These are phyloP conservation scores for Ooceraea biroi DNA, from an alignment of 1,140 invertebrate species.

Conservation along the genomic window DNA sequence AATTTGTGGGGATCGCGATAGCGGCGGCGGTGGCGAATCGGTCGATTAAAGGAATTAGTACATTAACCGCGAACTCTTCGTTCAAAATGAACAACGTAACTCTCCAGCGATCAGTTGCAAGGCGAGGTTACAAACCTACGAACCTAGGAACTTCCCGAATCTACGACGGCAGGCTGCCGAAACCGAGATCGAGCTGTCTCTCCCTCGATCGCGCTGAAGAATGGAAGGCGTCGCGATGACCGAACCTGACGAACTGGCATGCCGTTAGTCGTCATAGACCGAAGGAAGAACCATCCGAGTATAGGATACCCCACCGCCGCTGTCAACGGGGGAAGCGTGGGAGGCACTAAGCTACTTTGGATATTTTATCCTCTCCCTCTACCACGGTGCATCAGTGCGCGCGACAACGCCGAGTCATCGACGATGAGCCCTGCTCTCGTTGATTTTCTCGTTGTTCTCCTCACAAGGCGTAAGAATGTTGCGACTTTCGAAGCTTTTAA, in stretches of 20 bases:
- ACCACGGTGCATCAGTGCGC: conserved; percentile 21
- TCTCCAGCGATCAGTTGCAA: no score
- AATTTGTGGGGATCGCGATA: conserved; percentile 14
- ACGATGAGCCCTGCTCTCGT: background rate
- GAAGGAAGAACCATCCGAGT: conserved; percentile 76
- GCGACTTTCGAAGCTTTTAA: background rate
- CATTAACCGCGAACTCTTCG: conserved; percentile 2
- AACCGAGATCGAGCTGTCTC: background rate
- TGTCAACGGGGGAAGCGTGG: conserved; percentile 80
- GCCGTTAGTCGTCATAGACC: conserved; percentile 76
- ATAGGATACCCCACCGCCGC: conserved; percentile 76
- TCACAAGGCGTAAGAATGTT: background rate
- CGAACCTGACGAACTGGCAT: conserved; percentile 80
- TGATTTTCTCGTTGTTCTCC: conserved; percentile 4
- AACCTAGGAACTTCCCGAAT: background rate
- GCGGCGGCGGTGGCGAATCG: background rate
- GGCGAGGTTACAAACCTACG: background rate
- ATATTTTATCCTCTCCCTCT: conserved; percentile 57
- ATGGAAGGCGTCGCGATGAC: conserved; percentile 74
- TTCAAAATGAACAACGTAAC: conserved; percentile 4
- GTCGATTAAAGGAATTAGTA: background rate
- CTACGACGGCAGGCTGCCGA: background rate
- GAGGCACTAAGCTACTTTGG: conserved; percentile 80
- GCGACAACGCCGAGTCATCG: conserved; percentile 1
- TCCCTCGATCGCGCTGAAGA: conserved; percentile 20